phyloP scores from a whole-genome alignment of 2,888 invertebrate species.

The Lypha dubia region DNA sequence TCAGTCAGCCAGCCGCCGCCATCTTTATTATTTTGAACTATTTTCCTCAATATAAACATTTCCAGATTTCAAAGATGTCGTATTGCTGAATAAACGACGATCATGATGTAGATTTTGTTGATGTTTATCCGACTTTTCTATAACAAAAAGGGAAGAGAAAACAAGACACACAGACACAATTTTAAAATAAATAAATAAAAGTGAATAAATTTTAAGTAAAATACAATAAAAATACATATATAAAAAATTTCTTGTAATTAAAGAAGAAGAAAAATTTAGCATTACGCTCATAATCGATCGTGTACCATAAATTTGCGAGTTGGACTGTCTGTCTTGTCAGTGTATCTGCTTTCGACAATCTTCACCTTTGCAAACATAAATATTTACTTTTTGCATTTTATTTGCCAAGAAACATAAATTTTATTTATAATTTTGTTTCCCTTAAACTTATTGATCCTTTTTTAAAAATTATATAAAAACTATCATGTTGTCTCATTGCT shows the following conservation, averaged over 20 bases:
- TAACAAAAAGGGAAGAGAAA: constrained; percentile 49
- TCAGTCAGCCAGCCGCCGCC: constrained; percentile 34
- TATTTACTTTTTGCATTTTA: not conserved
- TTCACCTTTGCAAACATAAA: not conserved
- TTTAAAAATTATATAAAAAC: constrained; percentile 40
- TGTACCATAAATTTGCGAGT: constrained; percentile 64
- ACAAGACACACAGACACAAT: constrained; percentile 18
- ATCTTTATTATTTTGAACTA: constrained; percentile 79
- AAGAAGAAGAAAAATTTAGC: not conserved
- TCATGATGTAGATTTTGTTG: constrained; percentile 74
- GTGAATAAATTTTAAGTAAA: constrained; percentile 51
- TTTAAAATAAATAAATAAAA: constrained; percentile 49
- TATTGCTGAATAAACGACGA: constrained; percentile 77
- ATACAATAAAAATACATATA: constrained; percentile 54
- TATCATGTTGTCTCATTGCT: constrained; percentile 17
- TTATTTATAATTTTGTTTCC: constrained; percentile 22
- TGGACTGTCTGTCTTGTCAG: not conserved
- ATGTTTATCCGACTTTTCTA: constrained; percentile 79
- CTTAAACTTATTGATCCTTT: constrained; percentile 17
- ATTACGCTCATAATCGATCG: constrained; percentile 28
- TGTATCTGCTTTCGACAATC: constrained; percentile 18
- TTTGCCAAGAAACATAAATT: constrained; percentile 27
- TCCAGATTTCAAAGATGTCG: constrained; percentile 81
- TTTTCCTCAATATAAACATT: constrained; percentile 83
- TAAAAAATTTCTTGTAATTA: constrained; percentile 33